phyloP scores from a whole-genome alignment of 2,113 vertebrate species.

The Phoenicopterus ruber region DNA sequence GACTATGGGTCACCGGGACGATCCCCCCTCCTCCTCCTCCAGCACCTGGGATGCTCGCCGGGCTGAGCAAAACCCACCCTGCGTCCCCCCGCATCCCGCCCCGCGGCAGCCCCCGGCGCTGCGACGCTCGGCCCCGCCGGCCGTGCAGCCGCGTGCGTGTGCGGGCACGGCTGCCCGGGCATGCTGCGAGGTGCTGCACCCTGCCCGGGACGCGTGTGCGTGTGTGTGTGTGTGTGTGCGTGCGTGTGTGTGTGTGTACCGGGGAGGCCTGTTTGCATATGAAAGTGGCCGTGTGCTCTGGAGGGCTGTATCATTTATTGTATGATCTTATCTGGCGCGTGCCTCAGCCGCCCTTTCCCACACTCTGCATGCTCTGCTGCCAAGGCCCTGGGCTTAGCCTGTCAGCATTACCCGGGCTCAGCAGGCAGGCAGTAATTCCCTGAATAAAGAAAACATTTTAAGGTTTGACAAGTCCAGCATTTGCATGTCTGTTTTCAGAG shows the following conservation, averaged over 20 bases:
- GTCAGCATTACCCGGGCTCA: constrained; percentile 80
- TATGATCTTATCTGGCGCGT: constrained; percentile 82
- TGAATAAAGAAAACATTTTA: constrained; percentile 76
- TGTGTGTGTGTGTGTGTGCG: neutral
- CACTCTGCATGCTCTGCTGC: constrained; percentile 79
- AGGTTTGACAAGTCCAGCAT: constrained; percentile 69
- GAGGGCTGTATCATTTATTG: constrained; percentile 71
- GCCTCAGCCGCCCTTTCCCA: constrained; percentile 86
- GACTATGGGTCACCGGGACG: neutral
- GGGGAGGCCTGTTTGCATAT: constrained; percentile 82
- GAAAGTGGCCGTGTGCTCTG: constrained; percentile 69
- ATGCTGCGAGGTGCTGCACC: constrained; percentile 8
- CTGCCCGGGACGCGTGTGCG: neutral
- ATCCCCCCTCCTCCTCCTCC: neutral
- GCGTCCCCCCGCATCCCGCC: no score
- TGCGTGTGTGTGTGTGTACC: constrained; percentile 38
- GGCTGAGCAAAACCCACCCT: neutral
- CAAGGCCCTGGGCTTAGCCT: constrained; percentile 72
- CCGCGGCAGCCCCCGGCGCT: accelerated
- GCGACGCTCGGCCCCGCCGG: neutral
- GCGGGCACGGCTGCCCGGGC: accelerated
- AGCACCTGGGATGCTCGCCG: neutral
- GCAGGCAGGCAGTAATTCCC: constrained; percentile 84
- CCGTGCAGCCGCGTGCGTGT: neutral
- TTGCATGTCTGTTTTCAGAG: constrained; percentile 82